Conservation (phyloP, 2,797 vertebrate genomes). For the Hoplostethus atlanticus region DNA sequence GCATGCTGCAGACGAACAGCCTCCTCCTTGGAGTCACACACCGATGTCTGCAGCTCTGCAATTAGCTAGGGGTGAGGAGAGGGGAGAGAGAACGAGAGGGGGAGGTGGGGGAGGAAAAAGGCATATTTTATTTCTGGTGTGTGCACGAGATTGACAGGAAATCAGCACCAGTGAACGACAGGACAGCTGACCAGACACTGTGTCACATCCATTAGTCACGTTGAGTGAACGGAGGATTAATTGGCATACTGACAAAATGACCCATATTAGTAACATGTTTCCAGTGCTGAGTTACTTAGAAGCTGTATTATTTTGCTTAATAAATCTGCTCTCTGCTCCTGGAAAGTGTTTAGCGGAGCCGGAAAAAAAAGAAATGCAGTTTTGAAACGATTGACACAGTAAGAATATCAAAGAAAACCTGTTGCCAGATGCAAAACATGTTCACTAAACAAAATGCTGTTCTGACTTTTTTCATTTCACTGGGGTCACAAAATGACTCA, state of each 20-base stretch:
- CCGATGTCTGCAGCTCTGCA: slow-evolving; percentile 87
- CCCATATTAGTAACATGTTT: not conserved
- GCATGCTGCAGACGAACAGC: slow-evolving; percentile 83
- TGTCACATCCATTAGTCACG: not conserved
- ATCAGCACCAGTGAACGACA: not conserved
- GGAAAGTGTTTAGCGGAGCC: not conserved
- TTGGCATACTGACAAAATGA: not conserved
- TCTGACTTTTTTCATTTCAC: slow-evolving; percentile 32
- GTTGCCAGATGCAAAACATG: slow-evolving; percentile 30
- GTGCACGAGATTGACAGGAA: slow-evolving; percentile 9
- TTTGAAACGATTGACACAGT: slow-evolving; percentile 6
- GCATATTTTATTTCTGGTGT: not conserved
- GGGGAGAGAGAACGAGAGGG: slow-evolving; percentile 3
- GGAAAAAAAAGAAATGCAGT: not conserved
- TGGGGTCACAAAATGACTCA: slow-evolving; percentile 29
- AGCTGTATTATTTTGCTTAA: not conserved
- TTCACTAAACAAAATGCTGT: slow-evolving; percentile 30
- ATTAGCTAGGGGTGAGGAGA: slow-evolving; percentile 81
- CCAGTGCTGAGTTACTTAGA: not conserved
- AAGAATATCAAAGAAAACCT: slow-evolving; percentile 37
- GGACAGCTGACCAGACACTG: not conserved
- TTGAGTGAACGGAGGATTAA: not conserved
- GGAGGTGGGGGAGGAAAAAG: not conserved
- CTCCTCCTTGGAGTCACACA: slow-evolving; percentile 87
- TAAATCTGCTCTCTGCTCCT: not conserved